Base-by-base conservation (phyloP, 2,888 invertebrate species). In the Dasypolia templi region DNA sequence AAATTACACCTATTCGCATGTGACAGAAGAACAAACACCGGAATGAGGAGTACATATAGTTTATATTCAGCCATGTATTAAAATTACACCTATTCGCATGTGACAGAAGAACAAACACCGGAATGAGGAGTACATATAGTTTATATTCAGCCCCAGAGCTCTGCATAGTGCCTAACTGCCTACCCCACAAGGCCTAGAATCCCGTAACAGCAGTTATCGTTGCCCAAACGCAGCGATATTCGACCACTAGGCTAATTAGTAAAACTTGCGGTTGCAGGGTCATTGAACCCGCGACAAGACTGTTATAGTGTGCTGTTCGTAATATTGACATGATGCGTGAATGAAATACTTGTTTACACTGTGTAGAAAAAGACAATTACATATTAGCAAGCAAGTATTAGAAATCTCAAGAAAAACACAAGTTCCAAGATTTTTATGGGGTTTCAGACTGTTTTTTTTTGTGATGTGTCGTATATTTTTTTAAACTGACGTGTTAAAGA, bases 201-300 rank as follows among this genome's bases (percentile, higher is more conserved):
- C 67, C 63, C 63, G 72, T 72, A 78, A 66, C 79, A 66, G 76
- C 81, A 84, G 82, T 82, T 62, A 84, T 42, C 42, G 51, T 53
- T 76, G 76, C 62, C 65, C 75, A 84, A 84, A 79, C 73, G 58
- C 46, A 72, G 63, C 66, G 79, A 61, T 67, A 71, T 84, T 85
- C 29, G 72, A 59, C 32, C 70, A 59, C 42, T 55, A 42, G 64
- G 62, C 77, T 87, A 87, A 86, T 86, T 86, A 85, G 81, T 83
- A 86, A 79, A 81, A 83, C 81, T 79, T 68, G 76, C 72, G 72
- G 58, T 72, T 53, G 58, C 49, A 14, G 46, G 69, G 79, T 85
- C 81, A 72, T 22, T 79, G 77, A 83, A 79, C 85, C 56, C 75
- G 68, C 46, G 77, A 63, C 68, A 51, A 53, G 53, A 84, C 51